Conservation (phyloP, 53 echinoderm and acorn worm species). For the Stichopus horrens region DNA sequence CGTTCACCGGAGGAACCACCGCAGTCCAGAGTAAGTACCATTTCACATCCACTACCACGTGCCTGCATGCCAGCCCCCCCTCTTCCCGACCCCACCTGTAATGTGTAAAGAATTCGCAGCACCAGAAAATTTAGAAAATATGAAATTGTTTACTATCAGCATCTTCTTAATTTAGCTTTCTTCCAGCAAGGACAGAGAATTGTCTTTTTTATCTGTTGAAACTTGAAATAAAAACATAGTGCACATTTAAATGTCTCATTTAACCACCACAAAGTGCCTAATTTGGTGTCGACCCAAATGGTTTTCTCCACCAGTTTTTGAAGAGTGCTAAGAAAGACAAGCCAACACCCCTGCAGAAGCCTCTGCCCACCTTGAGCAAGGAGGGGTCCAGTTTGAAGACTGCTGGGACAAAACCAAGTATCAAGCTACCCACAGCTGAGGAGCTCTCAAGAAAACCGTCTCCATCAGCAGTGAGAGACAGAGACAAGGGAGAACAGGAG, state of each 20-base stretch:
- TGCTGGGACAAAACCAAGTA: constrained; percentile 33
- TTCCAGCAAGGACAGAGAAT: too few species aligned
- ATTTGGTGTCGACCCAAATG: background rate
- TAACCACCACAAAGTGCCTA: background rate
- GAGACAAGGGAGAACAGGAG: constrained; percentile 44
- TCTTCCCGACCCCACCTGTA: too few species aligned
- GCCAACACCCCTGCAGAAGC: background rate
- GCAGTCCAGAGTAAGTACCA: constrained; percentile 67
- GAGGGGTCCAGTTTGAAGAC: background rate
- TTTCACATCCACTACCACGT: too few species aligned
- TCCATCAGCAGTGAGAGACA: background rate
- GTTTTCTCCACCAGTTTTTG: constrained; percentile 57
- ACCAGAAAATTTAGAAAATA: too few species aligned
- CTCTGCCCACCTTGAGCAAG: constrained; percentile 1
- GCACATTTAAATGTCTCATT: background rate
- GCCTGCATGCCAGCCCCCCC: too few species aligned
- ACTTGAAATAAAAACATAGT: too few species aligned
- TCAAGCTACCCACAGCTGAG: constrained; percentile 29
- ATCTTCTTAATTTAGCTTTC: too few species aligned
- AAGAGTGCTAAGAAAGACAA: constrained; percentile 82
- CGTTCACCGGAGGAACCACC: constrained; percentile 64
- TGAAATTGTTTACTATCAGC: too few species aligned
- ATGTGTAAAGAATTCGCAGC: too few species aligned
- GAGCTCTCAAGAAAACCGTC: constrained; percentile 14
- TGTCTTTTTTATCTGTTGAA: too few species aligned